Base-by-base conservation (phyloP, 2,797 vertebrate species). In the Fratercula arctica region DNA sequence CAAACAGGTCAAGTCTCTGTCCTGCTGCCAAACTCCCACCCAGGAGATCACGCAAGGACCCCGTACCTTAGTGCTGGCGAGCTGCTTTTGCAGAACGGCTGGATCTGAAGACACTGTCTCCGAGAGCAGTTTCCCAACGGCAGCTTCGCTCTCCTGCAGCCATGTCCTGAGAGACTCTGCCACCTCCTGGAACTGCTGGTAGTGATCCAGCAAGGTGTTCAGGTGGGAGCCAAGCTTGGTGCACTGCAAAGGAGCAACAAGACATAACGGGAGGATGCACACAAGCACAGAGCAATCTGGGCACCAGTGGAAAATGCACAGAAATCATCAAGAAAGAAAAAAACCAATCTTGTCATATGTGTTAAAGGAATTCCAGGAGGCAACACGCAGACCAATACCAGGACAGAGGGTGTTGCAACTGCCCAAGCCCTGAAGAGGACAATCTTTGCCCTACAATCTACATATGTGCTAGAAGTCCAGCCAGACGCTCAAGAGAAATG, bases 151-250 rank as follows among this genome's bases (percentile, higher is more conserved):
- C 51, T 98, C 87, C 87, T 97, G 98, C 86, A 99, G 98, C 99
- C 99, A 99, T 4, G 97, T 97, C 95, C 98, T 97, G 53, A 99
- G 98, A 46, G 98, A 98, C 85, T 98, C 98, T 0, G 98, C 98
- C 50, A 98, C 98, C 48, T 98, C 99, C 97, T 99, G 99, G 97
- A 99, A 99, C 95, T 99, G 99, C 97, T 99, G 99, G 97, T 99
- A 99, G 73, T 98, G 98, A 89, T 99, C 98, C 97, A 99, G 89
- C 63, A 99, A 94, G 85, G 98, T 97, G 26, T 97, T 98, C 94
- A 99, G 97, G 87, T 99, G 99, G 59, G 98, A 97, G 10, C 99
- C 99, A 76, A 99, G 97, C 80, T 98, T 98, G 64, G 98, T 97
- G n/a, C 99, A 99, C 99, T 99, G 89, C 78, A 86, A 95, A 56